Evolutionary conservation across 1,140 invertebrate genomes (phyloP), one percentile per base, ranked within the genome.

Genomic region (Lithobius niger): DNA sequence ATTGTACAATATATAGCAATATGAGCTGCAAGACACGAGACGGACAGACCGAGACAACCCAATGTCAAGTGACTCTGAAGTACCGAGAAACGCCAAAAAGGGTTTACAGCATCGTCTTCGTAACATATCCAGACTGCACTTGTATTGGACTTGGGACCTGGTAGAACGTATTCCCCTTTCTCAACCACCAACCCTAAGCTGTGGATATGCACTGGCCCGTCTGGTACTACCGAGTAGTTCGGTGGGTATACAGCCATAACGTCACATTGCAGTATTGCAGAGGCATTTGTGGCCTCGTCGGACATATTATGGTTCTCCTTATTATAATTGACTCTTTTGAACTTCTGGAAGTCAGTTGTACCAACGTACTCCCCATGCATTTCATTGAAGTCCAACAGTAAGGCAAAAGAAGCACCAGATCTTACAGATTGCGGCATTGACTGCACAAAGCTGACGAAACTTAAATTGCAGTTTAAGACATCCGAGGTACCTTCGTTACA

Each of bases 1-100:
- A 78, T 66, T 0, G 73, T 19, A 3, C 60, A 43, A 56, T 74
- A 77, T 0, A 76, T 69, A 1, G 71, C n/a, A n/a, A 79, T 68
- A 43, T 74, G 72, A 3, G 70, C 44, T n/a, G 62, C 47, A 1
- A 74, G 63, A 27, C 67, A 71, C 10, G 67, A 55, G 0, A 74
- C 55, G 0, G 73, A 74, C 22, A 74, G 55, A 2, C 59, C 58
- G n/a, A 73, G 10, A 15, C 61, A 65, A 16, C 69, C 57, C 1
- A 62, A 45, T 2, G 71, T 69, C 2, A 74, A 18, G 51, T 60
- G 65, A 24, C 58, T 59, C 50, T 70, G 60, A 1, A 56, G 49
- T 13, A 49, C 21, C 2, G 62, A 61, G 47, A 62, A 66, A 13
- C 53, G 52, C 19, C 59, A 16, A 13, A 56, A 13, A 13, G 26